Conservation (phyloP, 2,797 vertebrate species). For the Danio jaintianensis region DNA sequence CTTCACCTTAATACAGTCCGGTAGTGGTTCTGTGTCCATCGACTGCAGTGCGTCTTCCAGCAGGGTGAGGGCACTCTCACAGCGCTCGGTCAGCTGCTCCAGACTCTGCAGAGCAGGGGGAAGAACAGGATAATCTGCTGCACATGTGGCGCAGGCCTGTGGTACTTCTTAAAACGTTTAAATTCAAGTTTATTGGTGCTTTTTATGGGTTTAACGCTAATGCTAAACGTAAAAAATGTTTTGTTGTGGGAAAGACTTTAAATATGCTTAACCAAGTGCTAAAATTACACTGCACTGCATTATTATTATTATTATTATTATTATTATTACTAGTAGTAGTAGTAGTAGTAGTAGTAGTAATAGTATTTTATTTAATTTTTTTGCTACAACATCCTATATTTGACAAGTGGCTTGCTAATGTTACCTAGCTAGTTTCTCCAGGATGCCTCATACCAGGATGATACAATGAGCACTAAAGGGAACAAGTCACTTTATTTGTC, state of each 20-base stretch:
- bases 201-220: not conserved
- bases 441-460: not conserved
- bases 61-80: conserved; percentile 78
- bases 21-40: conserved; percentile 76
- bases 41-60: conserved; percentile 77
- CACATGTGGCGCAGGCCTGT: conserved; percentile 13
- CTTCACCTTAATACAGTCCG: conserved; percentile 75
- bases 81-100: conserved; percentile 79
- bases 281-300: conserved; percentile 33
- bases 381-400: not conserved
- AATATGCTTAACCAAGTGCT: conserved; percentile 19
- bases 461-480: not conserved
- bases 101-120: conserved; percentile 70
- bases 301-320: too few species aligned
- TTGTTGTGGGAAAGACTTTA: conserved; percentile 39
- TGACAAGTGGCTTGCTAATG: not conserved
- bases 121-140: conserved; percentile 11
- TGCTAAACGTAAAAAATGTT: conserved; percentile 15
- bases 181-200: conserved; percentile 32
- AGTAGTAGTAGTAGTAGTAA: too few species aligned
- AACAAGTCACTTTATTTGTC: not conserved
- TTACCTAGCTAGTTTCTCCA: not conserved
- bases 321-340: too few species aligned
- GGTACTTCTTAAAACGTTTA: conserved; percentile 1
- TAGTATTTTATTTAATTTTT: not conserved